These are phyloP conservation scores for Rhabdomys dilectus DNA, from an alignment of 2,113 vertebrate genomes.

Conservation along the genomic window DNA sequence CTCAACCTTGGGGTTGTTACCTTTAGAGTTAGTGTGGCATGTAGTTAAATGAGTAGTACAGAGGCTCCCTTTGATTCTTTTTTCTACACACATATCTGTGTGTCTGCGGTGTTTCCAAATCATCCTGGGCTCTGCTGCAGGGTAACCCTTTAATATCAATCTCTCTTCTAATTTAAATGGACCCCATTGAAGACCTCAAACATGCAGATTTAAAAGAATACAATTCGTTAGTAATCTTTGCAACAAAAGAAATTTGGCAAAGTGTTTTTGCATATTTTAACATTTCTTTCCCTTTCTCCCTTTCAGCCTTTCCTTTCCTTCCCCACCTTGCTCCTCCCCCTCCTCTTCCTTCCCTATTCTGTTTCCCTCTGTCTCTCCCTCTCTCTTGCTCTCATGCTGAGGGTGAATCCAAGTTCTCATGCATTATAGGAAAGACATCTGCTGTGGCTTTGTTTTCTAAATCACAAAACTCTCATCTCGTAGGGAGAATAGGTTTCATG, in stretches of 20 bases:
- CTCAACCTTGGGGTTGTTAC: not conserved
- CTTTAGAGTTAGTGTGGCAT: not conserved
- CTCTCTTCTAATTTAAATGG: not conserved
- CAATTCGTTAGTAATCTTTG: not conserved
- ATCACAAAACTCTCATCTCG: not conserved
- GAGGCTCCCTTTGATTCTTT: not conserved
- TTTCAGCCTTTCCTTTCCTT: too few species aligned
- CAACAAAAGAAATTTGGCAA: not conserved
- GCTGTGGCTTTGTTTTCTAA: not conserved
- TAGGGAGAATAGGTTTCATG: not conserved
- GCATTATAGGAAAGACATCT: not conserved
- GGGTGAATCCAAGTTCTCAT: not conserved
- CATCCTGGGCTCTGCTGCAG: not conserved
- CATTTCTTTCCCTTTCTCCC: not conserved
- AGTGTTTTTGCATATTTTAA: not conserved
- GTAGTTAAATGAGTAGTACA: not conserved
- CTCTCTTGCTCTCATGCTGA: not conserved
- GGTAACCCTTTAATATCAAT: not conserved
- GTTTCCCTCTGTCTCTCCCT: not conserved
- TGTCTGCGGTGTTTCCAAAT: not conserved
- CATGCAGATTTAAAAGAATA: slow-evolving; percentile 6
- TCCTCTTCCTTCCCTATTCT: not conserved
- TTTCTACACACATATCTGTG: not conserved
- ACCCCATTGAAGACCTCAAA: not conserved
- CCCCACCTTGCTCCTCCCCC: too few species aligned